These are phyloP conservation scores for Pachyuromys duprasi DNA, from an alignment of 2,797 vertebrate species.

Conservation along the genomic window DNA sequence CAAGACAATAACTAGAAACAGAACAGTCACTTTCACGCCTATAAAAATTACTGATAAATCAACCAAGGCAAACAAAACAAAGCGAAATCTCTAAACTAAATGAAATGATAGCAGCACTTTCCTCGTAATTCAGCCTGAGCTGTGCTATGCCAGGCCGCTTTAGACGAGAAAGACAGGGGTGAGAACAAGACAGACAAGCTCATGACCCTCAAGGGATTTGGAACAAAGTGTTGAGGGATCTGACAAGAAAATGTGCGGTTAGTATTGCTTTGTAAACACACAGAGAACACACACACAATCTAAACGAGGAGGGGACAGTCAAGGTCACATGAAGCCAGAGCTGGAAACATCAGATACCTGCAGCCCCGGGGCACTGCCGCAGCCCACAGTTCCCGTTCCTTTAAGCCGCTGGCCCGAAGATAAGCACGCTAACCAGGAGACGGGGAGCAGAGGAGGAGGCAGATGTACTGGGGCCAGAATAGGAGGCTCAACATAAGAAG, in stretches of 20 bases:
- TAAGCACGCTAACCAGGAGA: neutral
- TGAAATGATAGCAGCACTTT: neutral
- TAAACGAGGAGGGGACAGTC: neutral
- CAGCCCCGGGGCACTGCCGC: neutral
- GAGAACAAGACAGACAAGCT: neutral
- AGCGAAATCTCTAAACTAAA: neutral
- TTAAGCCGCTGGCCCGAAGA: neutral
- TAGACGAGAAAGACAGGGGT: neutral
- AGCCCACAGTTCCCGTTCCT: neutral
- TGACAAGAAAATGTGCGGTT: slow-evolving; percentile 8
- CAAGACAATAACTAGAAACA: neutral
- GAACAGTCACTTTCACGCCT: neutral
- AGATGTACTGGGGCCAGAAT: neutral
- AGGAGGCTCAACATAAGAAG: neutral
- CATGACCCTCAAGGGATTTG: neutral
- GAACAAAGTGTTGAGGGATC: neutral
- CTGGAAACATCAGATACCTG: neutral
- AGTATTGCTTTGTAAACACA: neutral
- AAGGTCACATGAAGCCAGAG: neutral
- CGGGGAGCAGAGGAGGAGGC: neutral
- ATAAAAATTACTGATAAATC: slow-evolving; percentile 1
- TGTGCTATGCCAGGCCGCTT: neutral
- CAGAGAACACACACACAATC: neutral
- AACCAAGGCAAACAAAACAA: slow-evolving; percentile 29
- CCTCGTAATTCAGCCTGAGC: neutral